Evolutionary conservation across 2,113 vertebrate genomes (phyloP), one percentile per base, ranked within the genome.

Genomic region (Actenoides lindsayi): DNA sequence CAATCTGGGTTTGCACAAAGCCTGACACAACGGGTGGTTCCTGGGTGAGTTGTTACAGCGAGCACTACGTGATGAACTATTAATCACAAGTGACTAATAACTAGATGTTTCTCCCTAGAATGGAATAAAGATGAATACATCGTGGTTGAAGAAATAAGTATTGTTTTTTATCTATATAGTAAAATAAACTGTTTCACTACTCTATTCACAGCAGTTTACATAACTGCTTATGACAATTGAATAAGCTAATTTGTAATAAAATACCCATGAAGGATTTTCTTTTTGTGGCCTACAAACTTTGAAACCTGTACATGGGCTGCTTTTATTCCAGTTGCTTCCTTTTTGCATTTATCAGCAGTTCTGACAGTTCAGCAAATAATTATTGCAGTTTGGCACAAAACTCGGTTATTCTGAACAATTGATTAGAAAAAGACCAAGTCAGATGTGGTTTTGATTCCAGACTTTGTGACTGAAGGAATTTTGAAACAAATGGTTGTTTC

Each of bases 391-490:
- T 95, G 69, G 57, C 57, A 91, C 30, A 60, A 75, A 89, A 75
- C 23, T 82, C 27, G 42, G n/a, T 78, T 91, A 79, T 87, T 95
- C 56, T 75, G 57, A 94, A 65, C 62, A 95, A 84, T 59, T 87
- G 65, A 87, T 89, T 87, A 92, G 65, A 48, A 95, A 28, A 87
- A 91, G 53, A 68, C 84, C 56, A 44, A 71, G 68, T 94, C 71
- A 87, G 70, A 79, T 93, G 81, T 64, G 83, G 57, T 48, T 93
- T 94, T 82, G 56, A 91, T 85, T 96, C 89, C 62, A 73, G 51
- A 87, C 53, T 93, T 91, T 25, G 44, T 2, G 6, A 78, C 28
- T 78, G 50, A 95, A 93, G 57, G 69, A 84, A 41, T 89, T 94
- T 86, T 68, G 93, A 95, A 95, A 74, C 39, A 84, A 87, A 48